Evolutionary conservation across 2,113 vertebrate genomes (phyloP), one percentile per base, ranked within the genome.

Genomic region (Mus pahari): DNA sequence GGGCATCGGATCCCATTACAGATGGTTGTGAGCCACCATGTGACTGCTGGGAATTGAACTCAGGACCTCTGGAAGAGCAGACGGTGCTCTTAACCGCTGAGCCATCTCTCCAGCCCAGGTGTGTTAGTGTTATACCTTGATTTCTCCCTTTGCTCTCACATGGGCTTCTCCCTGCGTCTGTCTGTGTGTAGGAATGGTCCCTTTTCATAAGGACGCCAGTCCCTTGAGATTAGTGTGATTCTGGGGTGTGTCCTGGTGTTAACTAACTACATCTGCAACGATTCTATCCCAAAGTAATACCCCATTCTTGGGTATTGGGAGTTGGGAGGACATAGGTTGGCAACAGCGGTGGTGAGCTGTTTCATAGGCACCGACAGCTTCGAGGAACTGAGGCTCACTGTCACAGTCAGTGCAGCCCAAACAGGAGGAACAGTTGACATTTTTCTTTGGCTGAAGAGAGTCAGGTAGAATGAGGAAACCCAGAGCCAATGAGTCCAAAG

Each of bases 61-160:
- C 66, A 68, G 31, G 66, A 36, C 66, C 31, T 68, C 66, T 68
- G 31, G 31, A 68, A 68, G 66, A 68, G 66, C 66, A 68, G 31
- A 0, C 5, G 11, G 66, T 33, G 66, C 12, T 68, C 12, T 36
- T 36, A 68, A 68, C 66, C 14, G 4, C 31, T 68, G 66, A 68
- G 31, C 5, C 13, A 36, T 68, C 13, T 68, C 66, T 68, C 5
- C 5, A 36, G 31, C 13, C 13, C 31, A 68, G 79, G 31, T 11
- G 4, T 33, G 2, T 3, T 45, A 28, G 3, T 28, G 14, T 5
- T 5, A 33, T 17, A 24, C 12, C 12, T 24, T 5, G 0, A 9
- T 3, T 28, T 89, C n/a, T 75, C 33, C 36, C 16, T 31, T 60
- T 45, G 2, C 9, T 10, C 26, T 66, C 82, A 33, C 5, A 20